phyloP scores from a whole-genome alignment of 2,113 vertebrate species.

The Phoenicopterus ruber region DNA sequence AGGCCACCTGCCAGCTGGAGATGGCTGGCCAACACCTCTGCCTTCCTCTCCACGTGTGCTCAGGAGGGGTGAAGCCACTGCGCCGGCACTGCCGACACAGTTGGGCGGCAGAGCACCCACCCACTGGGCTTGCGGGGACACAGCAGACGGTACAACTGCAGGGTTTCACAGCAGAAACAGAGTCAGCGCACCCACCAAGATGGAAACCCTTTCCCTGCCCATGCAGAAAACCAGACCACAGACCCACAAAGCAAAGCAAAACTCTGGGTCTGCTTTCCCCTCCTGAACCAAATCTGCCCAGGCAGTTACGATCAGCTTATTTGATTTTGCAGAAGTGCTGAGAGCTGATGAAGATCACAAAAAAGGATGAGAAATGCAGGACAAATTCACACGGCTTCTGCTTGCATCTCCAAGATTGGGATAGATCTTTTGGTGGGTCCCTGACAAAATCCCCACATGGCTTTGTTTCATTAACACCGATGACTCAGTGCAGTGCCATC shows the following conservation, averaged over 20 bases:
- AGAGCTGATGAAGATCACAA: not conserved
- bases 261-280: not conserved
- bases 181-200: fast-evolving
- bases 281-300: not conserved
- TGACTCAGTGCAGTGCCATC: slow-evolving; percentile 13
- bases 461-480: not conserved
- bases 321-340: not conserved
- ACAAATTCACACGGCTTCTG: not conserved
- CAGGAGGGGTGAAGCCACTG: not conserved
- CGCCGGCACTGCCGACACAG: fast-evolving
- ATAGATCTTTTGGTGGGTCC: not conserved
- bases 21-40: not conserved
- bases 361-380: not conserved
- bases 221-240: not conserved
- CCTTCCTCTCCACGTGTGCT: not conserved
- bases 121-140: fast-evolving
- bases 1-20: not conserved
- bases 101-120: not conserved
- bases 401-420: not conserved
- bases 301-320: fast-evolving
- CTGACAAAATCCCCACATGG: not conserved
- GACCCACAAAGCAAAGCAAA: not conserved
- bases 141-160: not conserved
- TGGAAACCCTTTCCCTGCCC: not conserved
- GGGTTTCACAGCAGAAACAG: not conserved